Conservation (phyloP, 2,113 vertebrate genomes). For the Pollachius pollachius region DNA sequence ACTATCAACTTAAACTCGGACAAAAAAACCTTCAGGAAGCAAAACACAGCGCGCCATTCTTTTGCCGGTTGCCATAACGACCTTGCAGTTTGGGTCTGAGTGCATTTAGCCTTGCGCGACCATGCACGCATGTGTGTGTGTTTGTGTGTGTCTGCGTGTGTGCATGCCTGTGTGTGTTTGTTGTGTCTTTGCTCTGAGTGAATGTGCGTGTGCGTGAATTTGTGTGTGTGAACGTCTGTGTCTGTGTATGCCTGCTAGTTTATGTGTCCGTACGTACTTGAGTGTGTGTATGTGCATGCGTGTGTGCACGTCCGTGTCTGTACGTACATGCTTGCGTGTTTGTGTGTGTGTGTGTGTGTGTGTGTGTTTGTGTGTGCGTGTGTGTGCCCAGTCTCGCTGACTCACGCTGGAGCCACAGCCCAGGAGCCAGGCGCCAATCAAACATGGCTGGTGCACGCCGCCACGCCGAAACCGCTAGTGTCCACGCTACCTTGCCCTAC, state of each 20-base stretch:
- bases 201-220: not conserved
- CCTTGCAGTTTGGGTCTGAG: conserved; percentile 30
- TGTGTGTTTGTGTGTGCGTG: not conserved
- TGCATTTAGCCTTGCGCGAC: conserved; percentile 14
- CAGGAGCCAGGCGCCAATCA: conserved; percentile 65
- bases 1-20: conserved; percentile 6
- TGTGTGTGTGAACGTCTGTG: not conserved
- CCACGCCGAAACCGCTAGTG: conserved; percentile 49
- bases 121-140: conserved; percentile 7
- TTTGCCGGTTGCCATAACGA: conserved; percentile 40
- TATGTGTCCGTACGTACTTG: not conserved
- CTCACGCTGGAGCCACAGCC: conserved; percentile 38
- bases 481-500: conserved; percentile 51
- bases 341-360: not conserved
- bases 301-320: not conserved
- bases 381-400: conserved; percentile 38
- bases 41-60: conserved; percentile 27
- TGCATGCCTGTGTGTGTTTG: not conserved
- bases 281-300: not conserved
- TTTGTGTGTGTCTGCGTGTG: not conserved
- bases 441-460: conserved; percentile 33
- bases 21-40: conserved; percentile 24
- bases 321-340: not conserved
- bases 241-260: not conserved
- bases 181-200: not conserved